phyloP scores from a whole-genome alignment of 2,797 vertebrate genomes.

The Diplodus sargus region DNA sequence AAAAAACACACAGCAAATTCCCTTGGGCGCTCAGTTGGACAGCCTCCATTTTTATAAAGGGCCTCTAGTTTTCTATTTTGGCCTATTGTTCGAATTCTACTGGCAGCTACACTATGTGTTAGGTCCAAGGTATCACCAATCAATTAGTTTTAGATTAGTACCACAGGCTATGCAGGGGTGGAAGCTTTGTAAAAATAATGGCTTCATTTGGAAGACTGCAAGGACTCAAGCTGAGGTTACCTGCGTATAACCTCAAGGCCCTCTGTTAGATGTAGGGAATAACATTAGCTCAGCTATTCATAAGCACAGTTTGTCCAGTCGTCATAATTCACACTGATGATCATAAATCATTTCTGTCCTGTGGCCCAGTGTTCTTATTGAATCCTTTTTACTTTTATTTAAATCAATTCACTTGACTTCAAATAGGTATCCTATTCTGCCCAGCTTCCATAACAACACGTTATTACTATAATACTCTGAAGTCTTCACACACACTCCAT shows the following conservation, averaged over 20 bases:
- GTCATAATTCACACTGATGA: constrained; percentile 28
- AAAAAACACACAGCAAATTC: constrained; percentile 42
- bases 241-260: constrained; percentile 32
- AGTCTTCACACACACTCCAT: constrained; percentile 1
- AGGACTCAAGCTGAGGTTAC: constrained; percentile 25
- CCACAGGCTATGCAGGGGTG: constrained; percentile 44
- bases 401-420: not conserved
- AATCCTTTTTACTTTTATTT: constrained; percentile 9
- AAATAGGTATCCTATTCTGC: constrained; percentile 1
- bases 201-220: constrained; percentile 50
- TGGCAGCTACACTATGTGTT: constrained; percentile 23
- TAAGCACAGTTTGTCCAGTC: constrained; percentile 35
- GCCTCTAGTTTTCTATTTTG: constrained; percentile 35
- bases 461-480: not conserved
- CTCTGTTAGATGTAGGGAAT: constrained; percentile 39
- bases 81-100: constrained; percentile 52
- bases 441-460: not conserved
- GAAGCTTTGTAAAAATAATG: constrained; percentile 59
- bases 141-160: constrained; percentile 67
- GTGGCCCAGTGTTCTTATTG: constrained; percentile 3
- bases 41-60: constrained; percentile 38
- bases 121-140: constrained; percentile 53
- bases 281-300: constrained; percentile 54
- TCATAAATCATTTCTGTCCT: constrained; percentile 37
- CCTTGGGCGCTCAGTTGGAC: constrained; percentile 34